Base-by-base conservation (phyloP, 2,888 invertebrate species). In the Automeris io region DNA sequence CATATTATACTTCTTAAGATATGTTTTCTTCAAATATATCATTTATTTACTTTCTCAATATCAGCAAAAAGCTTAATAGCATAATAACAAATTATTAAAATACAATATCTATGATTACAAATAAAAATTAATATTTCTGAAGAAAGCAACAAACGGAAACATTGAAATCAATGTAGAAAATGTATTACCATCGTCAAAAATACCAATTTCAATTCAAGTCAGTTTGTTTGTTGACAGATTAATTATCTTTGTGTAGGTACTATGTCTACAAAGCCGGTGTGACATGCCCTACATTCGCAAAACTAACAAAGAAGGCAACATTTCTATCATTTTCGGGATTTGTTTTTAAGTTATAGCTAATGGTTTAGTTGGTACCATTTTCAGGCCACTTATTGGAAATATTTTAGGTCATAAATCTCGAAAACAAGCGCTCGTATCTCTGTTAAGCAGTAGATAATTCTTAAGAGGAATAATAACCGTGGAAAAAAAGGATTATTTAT, bases 141-240 rank as follows among this genome's bases (percentile, higher is more conserved):
- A 29, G 3, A 16, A 3, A 7, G 7, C 5, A 9, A 29, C 19
- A 8, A 29, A 16, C n/a, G n/a, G 16, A 29, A 16, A 29, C 16
- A 19, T 19, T 19, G 8, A n/a, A 5, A 26, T 16, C 8, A 16
- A 8, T 3, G 7, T n/a, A 23, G 7, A 13, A 35, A 19, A 12
- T 24, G 11, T 9, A 5, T 25, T 8, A 39, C 23, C 12, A 19
- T 41, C 40, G 37, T 36, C 40, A 40, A 43, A 37, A 42, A 48
- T 37, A 44, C 39, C 37, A 41, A 41, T 42, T 47, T 52, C 37
- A 37, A 39, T 45, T 40, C 41, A 25, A 11, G 16, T 41, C 46
- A 47, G 48, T 39, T 35, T 42, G 41, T 39, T 39, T 49, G 56
- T 57, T 62, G 57, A 54, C 60, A 60, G 47, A 47, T 57, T 63